Percentiles rank a stretch among this genome's conserved stretches.
Conservation (phyloP, 2,113 vertebrate species). For the Saimiri boliviensis region DNA sequence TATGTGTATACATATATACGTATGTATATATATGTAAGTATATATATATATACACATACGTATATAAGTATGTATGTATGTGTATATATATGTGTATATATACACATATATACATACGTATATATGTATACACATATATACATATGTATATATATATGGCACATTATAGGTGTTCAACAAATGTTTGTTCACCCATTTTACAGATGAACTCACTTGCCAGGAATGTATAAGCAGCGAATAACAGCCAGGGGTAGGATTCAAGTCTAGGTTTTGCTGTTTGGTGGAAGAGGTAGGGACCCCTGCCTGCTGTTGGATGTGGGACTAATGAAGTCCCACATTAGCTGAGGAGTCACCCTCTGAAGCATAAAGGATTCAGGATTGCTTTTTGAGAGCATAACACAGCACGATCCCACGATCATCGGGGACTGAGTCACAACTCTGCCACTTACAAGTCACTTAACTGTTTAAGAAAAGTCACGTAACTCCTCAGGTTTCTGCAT, state of each 20-base stretch:
- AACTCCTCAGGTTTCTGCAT: neutral
- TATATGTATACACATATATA: too few species aligned
- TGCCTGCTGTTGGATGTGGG: neutral
- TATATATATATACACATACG: too few species aligned
- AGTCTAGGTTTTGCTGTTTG: neutral
- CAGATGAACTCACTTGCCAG: neutral
- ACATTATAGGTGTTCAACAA: neutral
- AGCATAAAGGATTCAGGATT: neutral
- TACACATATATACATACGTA: too few species aligned
- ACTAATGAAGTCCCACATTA: neutral
- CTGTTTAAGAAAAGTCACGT: neutral
- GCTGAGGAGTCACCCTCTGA: neutral
- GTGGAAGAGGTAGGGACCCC: neutral
- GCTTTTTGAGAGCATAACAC: neutral
- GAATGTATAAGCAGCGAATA: neutral
- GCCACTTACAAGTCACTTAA: neutral
- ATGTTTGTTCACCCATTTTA: neutral
- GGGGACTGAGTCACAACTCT: accelerated
- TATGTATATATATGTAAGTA: too few species aligned
- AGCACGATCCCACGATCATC: neutral
- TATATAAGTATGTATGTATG: too few species aligned
- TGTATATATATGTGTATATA: too few species aligned
- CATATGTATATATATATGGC: too few species aligned
- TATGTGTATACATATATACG: too few species aligned
- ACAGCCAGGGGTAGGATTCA: neutral